Conservation (phyloP, 2,888 invertebrate genomes). For the Agrotis puta region DNA sequence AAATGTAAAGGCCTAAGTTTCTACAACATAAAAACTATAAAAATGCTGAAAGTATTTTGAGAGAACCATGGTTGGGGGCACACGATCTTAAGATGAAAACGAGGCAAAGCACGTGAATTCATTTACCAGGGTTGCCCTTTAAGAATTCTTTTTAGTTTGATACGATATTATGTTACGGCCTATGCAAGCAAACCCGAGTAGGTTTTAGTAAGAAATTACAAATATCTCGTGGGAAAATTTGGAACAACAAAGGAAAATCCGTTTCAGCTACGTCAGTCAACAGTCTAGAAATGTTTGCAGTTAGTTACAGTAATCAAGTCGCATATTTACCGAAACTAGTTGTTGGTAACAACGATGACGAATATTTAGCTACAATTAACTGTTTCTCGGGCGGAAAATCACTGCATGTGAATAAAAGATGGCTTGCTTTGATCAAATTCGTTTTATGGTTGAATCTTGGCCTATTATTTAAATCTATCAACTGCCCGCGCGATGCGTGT, state of each 20-base stretch:
- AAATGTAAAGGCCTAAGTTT: not conserved
- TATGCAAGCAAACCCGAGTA: not conserved
- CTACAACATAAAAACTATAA: not conserved
- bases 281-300: slow-evolving; percentile 5
- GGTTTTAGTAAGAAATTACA: not conserved
- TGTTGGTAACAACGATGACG: not conserved
- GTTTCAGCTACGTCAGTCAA: not conserved
- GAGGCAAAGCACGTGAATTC: not conserved
- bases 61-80: not conserved
- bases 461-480: no score
- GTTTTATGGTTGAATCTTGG: no score
- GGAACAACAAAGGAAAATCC: not conserved
- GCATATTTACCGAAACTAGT: slow-evolving; percentile 16
- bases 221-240: not conserved
- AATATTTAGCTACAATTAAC: slow-evolving; percentile 16
- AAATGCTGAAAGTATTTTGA: slow-evolving; percentile 14
- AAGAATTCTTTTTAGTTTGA: not conserved
- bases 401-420: not conserved
- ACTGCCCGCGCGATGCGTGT: no score
- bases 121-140: not conserved
- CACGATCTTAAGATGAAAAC: not conserved
- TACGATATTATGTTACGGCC: not conserved
- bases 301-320: not conserved
- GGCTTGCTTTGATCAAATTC: not conserved
- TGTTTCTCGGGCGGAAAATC: not conserved